Evolutionary conservation across 2,113 vertebrate genomes (phyloP), one percentile per base, ranked within the genome.

Genomic region (Capra hircus): DNA sequence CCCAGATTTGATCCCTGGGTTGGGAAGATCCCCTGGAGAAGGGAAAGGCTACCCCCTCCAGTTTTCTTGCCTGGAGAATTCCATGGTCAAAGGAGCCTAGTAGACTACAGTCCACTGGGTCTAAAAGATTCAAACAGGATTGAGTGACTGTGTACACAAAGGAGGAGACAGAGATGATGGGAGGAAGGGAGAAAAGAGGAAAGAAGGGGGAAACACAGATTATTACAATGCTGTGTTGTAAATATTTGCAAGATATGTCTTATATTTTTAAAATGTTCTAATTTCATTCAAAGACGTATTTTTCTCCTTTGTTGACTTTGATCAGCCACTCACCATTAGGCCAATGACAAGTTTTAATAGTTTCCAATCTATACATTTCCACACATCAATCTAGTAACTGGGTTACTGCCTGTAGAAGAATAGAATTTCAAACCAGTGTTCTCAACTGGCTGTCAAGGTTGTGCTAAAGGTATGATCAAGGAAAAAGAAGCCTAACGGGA

Each of bases 281-380:
- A 74, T 21, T 27, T 64, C 43, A 89, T 89, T 97, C 28, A 57
- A 85, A 89, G 17, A 25, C 1, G 16, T 62, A 57, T 59, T 82
- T 96, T 86, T 52, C 19, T 90, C 7, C 45, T 67, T 87, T 16
- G 50, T 82, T 84, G 14, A 1, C 28, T 91, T 85, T 50, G 11
- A 62, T 53, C 23, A 84, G 6, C 14, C 60, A 81, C 17, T 57
- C n/a, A 7, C 28, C 15, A 93, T 88, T 10, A 80, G 12, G 25
- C 1, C 2, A 87, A 80, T 7, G 3, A 15, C 16, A 48, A 57
- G 77, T 64, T 74, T 67, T 87, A 43, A 55, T 33, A 52, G 5
- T 43, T 78, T 90, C 5, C 12, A 50, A 25, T 90, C 2, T 81
- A 2, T 53, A 45, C 10, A 21, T 62, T 28, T 85, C 33, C 9